Percentiles rank a stretch among this genome's conserved stretches.
These are phyloP conservation scores for Epicampocera succincta DNA, from an alignment of 2,888 invertebrate species.

Conservation along the genomic window DNA sequence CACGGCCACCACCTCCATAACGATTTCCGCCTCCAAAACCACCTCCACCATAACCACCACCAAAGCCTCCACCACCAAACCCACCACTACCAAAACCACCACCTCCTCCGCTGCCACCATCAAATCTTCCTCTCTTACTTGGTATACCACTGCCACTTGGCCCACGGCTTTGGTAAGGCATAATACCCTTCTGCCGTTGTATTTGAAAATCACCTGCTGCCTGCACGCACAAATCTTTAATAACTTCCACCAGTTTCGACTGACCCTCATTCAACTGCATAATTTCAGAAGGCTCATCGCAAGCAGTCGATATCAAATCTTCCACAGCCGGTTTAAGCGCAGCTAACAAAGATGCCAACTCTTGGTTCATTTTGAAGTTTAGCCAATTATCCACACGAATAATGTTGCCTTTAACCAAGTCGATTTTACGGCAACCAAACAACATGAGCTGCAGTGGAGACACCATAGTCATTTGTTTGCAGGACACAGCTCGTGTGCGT, in stretches of 20 bases:
- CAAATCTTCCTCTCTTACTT: constrained; percentile 73
- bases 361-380: constrained; percentile 91
- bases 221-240: constrained; percentile 89
- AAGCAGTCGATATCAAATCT: constrained; percentile 89
- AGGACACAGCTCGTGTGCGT: constrained; percentile 95
- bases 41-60: constrained; percentile 30
- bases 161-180: constrained; percentile 77
- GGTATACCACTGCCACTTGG: constrained; percentile 72
- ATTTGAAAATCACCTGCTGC: constrained; percentile 89
- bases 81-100: constrained; percentile 71
- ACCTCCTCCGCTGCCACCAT: constrained; percentile 69
- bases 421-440: constrained; percentile 92
- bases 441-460: constrained; percentile 95
- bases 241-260: constrained; percentile 85
- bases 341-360: constrained; percentile 90
- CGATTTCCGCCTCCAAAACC: constrained; percentile 55
- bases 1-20: constrained; percentile 38
- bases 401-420: constrained; percentile 84
- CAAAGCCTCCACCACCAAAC: constrained; percentile 62
- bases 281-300: constrained; percentile 90
- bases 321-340: constrained; percentile 95
- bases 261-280: constrained; percentile 81
- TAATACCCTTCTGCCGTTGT: constrained; percentile 82
- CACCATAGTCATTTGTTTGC: constrained; percentile 98
- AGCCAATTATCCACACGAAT: constrained; percentile 97